Conservation (phyloP, 1,140 invertebrate genomes). For the Kradibia gibbosae region DNA sequence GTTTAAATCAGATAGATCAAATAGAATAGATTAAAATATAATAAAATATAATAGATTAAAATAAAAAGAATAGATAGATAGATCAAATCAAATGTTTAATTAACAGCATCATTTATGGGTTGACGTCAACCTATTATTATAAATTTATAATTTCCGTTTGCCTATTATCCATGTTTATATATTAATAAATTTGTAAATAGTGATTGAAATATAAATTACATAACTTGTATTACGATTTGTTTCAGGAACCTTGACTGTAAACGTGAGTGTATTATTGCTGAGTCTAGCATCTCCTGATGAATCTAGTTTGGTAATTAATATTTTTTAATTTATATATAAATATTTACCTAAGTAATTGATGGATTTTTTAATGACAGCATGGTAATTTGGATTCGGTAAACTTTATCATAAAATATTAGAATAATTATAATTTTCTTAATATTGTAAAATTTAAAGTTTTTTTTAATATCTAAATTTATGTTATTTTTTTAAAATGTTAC, state of each 20-base stretch:
- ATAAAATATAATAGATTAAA: too few relatives aligned
- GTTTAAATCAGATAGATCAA: too few relatives aligned
- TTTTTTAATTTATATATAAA: neutral
- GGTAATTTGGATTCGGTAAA: too few relatives aligned
- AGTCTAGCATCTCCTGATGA: constrained; percentile 95
- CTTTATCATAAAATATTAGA: too few relatives aligned
- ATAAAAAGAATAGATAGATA: too few relatives aligned
- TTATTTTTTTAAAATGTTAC: too few relatives aligned
- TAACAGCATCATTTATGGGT: constrained; percentile 12
- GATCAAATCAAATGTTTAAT: neutral
- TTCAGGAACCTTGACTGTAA: constrained; percentile 90
- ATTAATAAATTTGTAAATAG: neutral
- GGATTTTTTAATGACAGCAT: too few relatives aligned
- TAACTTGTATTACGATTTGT: constrained; percentile 61
- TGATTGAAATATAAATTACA: neutral
- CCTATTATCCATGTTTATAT: constrained; percentile 16
- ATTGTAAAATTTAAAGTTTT: too few relatives aligned
- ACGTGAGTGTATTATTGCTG: constrained; percentile 92
- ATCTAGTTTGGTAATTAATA: constrained; percentile 91
- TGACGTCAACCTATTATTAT: constrained; percentile 30
- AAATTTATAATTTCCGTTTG: constrained; percentile 31
- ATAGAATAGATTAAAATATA: too few relatives aligned
- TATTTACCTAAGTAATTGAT: neutral
- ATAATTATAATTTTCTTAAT: too few relatives aligned
- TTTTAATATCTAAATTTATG: too few relatives aligned